phyloP scores from a whole-genome alignment of 64 coral and sea anemone genomes.

The Stylophora pistillata region DNA sequence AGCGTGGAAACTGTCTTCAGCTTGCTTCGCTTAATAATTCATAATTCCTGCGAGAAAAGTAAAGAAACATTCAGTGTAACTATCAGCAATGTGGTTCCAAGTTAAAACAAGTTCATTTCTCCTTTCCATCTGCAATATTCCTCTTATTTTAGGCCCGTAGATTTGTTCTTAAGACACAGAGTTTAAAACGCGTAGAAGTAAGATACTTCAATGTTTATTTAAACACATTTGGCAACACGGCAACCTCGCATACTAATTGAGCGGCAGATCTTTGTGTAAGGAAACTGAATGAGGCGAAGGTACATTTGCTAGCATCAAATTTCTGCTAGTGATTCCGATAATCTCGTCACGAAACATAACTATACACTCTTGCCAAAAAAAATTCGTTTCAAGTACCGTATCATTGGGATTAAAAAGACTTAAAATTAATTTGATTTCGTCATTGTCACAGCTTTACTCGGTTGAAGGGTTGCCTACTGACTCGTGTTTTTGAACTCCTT shows the following conservation, averaged over 20 bases:
- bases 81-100: background rate
- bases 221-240: conserved; percentile 10
- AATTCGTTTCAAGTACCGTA: background rate
- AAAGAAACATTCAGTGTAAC: background rate
- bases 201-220: background rate
- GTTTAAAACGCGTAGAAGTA: background rate
- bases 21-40: background rate
- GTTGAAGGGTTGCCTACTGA: background rate
- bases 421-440: background rate
- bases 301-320: background rate
- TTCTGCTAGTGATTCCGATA: background rate
- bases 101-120: background rate
- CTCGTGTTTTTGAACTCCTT: background rate
- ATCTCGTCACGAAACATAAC: background rate
- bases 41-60: background rate
- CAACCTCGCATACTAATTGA: background rate
- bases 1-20: background rate
- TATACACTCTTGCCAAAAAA: background rate
- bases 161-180: background rate
- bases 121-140: background rate
- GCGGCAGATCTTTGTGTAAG: background rate
- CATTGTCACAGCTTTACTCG: background rate
- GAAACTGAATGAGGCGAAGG: background rate
- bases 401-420: background rate
- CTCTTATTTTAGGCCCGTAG: background rate